Evolutionary conservation across 2,797 vertebrate species (phyloP), one percentile per base, ranked within the genome.

Genomic region (Esox masquinongy): DNA sequence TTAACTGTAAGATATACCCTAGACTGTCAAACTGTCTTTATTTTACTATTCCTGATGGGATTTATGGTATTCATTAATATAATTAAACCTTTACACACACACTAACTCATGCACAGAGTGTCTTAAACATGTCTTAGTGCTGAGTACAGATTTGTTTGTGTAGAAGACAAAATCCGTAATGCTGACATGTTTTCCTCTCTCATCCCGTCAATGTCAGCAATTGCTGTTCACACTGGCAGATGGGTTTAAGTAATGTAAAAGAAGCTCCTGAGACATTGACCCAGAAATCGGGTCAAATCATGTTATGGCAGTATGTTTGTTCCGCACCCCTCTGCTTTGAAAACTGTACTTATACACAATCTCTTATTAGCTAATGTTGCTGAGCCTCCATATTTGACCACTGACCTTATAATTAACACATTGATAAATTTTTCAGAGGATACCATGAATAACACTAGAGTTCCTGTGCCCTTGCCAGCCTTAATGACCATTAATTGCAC

Each of bases 371-470:
- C 19, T 68, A 7, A 68, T n/a, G 39, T 68, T 43, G 19, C 34
- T n/a, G 34, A 70, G 36, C 34, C 39, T n/a, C 12, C 43, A 24
- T 5, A 22, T 68, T 36, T 39, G 31, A 16, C 31, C 19, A 19
- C 34, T 9, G 22, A 70, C 68, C 39, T 11, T 43, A 14, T 19
- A 5, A 22, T 31, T 59, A 16, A 22, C 43, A 8, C 68, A 26
- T 73, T 50, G 61, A 39, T 74, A n/a, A 29, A 24, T n/a, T 47
- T 39, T 1, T 11, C 17, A 43, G 64, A 36, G 26, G 29, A 26
- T 22, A 36, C 50, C 74, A 56, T 69, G n/a, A 75, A 61, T 61
- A 75, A 75, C 67, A 36, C 5, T 29, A 56, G 64, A 34, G 14
- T 69, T 39, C 43, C 26, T 63, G 74, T 69, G 68, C 67, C 34